Evolutionary conservation across 2,797 vertebrate species (phyloP).

Genomic region (Nannoperca obscura): DNA sequence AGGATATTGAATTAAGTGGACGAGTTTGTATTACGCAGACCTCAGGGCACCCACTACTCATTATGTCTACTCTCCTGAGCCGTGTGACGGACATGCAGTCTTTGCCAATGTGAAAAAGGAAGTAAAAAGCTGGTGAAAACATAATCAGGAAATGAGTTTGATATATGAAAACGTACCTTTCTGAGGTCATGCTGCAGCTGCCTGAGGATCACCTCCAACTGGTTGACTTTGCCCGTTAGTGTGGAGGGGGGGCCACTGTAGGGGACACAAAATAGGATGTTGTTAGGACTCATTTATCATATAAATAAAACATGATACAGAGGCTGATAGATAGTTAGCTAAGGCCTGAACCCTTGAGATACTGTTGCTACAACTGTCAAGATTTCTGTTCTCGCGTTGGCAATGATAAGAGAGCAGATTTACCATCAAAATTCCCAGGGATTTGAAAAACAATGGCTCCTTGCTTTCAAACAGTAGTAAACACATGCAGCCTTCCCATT

Average conservation of each 20-base stretch:
- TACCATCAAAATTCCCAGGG: background rate
- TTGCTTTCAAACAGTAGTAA: too few relatives aligned
- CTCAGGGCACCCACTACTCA: conserved; percentile 66
- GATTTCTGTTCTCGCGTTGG: background rate
- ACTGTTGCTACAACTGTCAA: background rate
- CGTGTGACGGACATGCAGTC: conserved; percentile 47
- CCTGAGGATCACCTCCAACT: conserved; percentile 95
- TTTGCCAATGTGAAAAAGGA: conserved; percentile 25
- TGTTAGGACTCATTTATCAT: conserved; percentile 8
- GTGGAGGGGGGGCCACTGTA: conserved; percentile 87
- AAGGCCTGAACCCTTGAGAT: background rate
- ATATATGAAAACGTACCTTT: conserved; percentile 85
- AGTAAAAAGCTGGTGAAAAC: conserved; percentile 31
- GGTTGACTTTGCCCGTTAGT: conserved; percentile 97
- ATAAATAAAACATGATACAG: background rate
- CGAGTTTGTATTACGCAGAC: conserved; percentile 70
- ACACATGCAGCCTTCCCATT: background rate
- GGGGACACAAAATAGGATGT: conserved; percentile 12
- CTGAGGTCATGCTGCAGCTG: conserved; percentile 95
- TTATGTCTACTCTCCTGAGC: conserved; percentile 46
- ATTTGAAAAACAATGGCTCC: background rate
- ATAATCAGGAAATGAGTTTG: conserved; percentile 3
- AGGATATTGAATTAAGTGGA: conserved; percentile 80
- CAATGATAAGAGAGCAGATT: background rate
- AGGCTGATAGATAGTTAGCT: background rate